Conservation (phyloP, 2,113 vertebrate genomes). For the Geococcyx californianus region DNA sequence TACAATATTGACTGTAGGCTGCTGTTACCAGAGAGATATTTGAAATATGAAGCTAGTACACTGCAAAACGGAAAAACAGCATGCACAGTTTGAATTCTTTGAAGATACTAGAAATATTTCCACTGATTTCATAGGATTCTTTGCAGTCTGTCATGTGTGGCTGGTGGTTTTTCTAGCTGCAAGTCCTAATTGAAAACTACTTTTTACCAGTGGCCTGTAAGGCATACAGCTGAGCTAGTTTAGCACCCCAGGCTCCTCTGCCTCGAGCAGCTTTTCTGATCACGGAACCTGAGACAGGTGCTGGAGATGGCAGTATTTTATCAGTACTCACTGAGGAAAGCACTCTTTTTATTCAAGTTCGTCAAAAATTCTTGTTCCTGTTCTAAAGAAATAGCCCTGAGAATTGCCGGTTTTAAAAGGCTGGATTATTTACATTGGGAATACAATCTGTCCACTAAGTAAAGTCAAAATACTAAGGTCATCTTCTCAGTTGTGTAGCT, state of each 20-base stretch:
- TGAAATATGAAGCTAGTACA: background rate
- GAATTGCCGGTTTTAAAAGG: background rate
- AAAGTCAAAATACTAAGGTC: background rate
- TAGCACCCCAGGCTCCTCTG: background rate
- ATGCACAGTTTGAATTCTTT: background rate
- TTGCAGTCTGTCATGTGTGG: background rate
- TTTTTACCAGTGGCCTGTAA: background rate
- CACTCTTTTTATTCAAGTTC: accelerated
- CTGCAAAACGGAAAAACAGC: background rate
- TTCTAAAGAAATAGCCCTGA: background rate
- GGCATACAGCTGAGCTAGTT: background rate
- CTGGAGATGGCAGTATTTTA: background rate
- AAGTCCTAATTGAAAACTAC: background rate
- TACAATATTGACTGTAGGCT: background rate
- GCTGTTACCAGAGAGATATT: background rate
- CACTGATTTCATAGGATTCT: background rate
- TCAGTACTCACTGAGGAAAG: background rate
- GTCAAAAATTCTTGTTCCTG: accelerated
- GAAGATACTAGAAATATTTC: background rate
- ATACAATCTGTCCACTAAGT: background rate
- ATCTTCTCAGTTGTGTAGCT: background rate
- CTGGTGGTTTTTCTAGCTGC: background rate
- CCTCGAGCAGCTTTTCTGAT: background rate
- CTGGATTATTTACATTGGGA: background rate
- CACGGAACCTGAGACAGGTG: background rate